Percentiles rank a stretch among this genome's conserved stretches.
Conservation (phyloP, 2,888 invertebrate genomes). For the Cepaea hortensis region DNA sequence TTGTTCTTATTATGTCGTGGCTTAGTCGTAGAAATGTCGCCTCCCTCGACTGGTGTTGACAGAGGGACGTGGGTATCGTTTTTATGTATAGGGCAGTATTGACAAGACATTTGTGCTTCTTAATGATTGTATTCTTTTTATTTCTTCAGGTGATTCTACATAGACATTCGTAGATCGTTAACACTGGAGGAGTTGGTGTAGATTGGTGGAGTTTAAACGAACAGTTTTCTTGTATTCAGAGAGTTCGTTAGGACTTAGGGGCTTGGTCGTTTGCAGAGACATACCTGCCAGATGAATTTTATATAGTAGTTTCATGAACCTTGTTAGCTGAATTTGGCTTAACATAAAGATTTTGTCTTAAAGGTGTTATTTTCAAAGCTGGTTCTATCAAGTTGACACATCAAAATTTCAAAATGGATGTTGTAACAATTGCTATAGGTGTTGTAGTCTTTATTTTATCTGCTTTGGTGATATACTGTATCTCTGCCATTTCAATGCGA, state of each 20-base stretch:
- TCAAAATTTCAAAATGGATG: constrained; percentile 86
- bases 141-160: too few species aligned
- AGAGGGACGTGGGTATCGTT: background rate
- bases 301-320: background rate
- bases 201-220: too few species aligned
- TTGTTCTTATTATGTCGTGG: constrained; percentile 17
- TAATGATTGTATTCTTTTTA: too few species aligned
- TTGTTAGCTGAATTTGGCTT: background rate
- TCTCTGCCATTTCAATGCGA: constrained; percentile 84
- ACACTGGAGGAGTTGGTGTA: too few species aligned
- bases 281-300: background rate
- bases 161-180: too few species aligned
- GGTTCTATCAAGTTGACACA: background rate
- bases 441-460: constrained; percentile 83
- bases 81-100: too few species aligned
- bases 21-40: background rate
- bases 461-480: constrained; percentile 83
- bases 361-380: constrained; percentile 25
- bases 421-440: constrained; percentile 84
- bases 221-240: too few species aligned
- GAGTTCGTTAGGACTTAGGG: constrained; percentile 10
- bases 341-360: background rate
- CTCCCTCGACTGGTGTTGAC: background rate
- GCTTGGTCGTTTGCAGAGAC: background rate
- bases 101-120: too few species aligned